A percentile compares a stretch with the other conserved stretches of the same genome.
phyloP scores from a whole-genome alignment of 2,113 vertebrate genomes.

The Cacatua alba region DNA sequence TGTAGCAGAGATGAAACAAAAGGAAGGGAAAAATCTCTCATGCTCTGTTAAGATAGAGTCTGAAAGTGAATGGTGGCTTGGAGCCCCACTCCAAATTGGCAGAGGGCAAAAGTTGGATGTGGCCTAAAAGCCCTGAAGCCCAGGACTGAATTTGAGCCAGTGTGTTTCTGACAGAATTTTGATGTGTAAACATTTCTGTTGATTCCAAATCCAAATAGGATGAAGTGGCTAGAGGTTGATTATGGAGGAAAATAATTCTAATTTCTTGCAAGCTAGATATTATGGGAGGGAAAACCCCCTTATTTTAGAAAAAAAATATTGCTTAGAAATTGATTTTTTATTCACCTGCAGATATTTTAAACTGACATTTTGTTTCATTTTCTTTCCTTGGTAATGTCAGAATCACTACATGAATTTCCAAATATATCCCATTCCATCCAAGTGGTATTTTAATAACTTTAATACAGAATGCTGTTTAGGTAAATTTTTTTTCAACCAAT shows the following conservation, averaged over 20 bases:
- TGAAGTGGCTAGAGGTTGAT: not conserved
- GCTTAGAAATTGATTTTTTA: not conserved
- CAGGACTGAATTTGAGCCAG: not conserved
- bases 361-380: not conserved
- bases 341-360: slow-evolving; percentile 10
- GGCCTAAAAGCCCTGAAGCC: not conserved
- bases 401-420: slow-evolving; percentile 4
- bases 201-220: not conserved
- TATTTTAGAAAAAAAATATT: not conserved
- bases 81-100: not conserved
- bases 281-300: rapidly evolving
- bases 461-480: not conserved
- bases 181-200: not conserved
- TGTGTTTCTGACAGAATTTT: slow-evolving; percentile 5
- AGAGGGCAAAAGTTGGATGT: not conserved
- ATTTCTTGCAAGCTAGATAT: not conserved
- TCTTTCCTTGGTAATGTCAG: slow-evolving; percentile 30
- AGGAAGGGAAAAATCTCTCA: not conserved
- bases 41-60: not conserved
- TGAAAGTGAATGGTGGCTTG: not conserved
- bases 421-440: slow-evolving; percentile 2
- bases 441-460: slow-evolving; percentile 4
- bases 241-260: not conserved
- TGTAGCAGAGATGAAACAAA: not conserved
- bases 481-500: not conserved